Evolutionary conservation across 1,140 invertebrate genomes (phyloP).

Genomic region (Asobara japonica): DNA sequence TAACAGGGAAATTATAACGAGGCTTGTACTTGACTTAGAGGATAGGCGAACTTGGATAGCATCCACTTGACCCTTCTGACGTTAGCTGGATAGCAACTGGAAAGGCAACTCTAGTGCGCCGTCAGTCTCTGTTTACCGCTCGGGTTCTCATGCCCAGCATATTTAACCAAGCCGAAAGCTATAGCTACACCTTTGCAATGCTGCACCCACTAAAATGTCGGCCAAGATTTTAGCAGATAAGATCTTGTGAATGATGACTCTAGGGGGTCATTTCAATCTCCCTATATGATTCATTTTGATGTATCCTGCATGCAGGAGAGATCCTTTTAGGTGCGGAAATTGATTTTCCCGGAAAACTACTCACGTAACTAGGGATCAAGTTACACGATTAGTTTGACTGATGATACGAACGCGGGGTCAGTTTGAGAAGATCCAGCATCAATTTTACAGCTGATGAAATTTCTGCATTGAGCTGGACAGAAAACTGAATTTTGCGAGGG

Average conservation of each 20-base stretch:
- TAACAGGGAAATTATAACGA: not conserved
- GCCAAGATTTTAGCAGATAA: constrained; percentile 43
- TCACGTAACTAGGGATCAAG: no score
- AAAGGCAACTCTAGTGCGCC: not conserved
- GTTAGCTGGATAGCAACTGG: constrained; percentile 11
- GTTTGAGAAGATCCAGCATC: no score
- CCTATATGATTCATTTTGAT: not conserved
- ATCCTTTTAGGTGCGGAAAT: not conserved
- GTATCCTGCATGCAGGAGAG: not conserved
- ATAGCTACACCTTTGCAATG: not conserved
- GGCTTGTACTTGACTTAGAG: constrained; percentile 8
- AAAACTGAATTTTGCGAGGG: no score
- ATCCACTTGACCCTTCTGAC: constrained; percentile 39
- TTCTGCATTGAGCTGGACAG: no score
- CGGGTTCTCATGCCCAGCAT: not conserved
- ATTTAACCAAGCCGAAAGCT: constrained; percentile 1
- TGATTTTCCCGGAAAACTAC: no score
- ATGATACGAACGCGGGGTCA: no score
- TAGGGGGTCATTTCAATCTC: not conserved
- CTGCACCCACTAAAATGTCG: constrained; percentile 33
- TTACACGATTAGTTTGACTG: no score
- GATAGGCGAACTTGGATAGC: constrained; percentile 12
- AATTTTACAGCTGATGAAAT: no score
- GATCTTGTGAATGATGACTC: constrained; percentile 24
- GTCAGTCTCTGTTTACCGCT: not conserved